Conservation (phyloP, 2,888 invertebrate species). For the Leucozona laternaria region DNA sequence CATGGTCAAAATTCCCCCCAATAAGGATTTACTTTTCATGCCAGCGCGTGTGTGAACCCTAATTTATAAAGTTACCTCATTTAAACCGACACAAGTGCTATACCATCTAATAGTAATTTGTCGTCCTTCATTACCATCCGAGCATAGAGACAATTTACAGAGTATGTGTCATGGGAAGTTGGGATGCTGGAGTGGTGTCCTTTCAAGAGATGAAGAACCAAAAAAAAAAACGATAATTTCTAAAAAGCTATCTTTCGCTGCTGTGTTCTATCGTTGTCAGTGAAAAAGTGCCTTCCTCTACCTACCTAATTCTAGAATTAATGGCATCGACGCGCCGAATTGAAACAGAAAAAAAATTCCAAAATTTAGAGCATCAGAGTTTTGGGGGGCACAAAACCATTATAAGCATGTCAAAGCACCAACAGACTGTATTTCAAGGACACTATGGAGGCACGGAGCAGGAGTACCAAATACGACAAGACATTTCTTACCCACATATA, state of each 20-base stretch:
- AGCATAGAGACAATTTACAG: slow-evolving; percentile 46
- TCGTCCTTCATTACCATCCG: slow-evolving; percentile 68
- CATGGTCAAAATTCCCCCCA: slow-evolving; percentile 45
- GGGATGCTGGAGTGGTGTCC: not conserved
- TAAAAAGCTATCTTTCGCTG: slow-evolving; percentile 21
- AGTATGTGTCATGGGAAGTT: slow-evolving; percentile 7
- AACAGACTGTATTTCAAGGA: slow-evolving; percentile 30
- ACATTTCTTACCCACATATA: not conserved
- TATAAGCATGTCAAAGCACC: slow-evolving; percentile 17
- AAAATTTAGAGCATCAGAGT: slow-evolving; percentile 38
- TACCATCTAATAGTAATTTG: slow-evolving; percentile 71
- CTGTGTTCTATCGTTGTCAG: slow-evolving; percentile 60
- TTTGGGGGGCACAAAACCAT: slow-evolving; percentile 14
- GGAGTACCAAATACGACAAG: not conserved
- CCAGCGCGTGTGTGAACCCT: slow-evolving; percentile 54
- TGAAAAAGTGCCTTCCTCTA: slow-evolving; percentile 63
- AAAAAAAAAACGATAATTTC: not conserved
- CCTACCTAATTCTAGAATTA: slow-evolving; percentile 70
- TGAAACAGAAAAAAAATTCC: slow-evolving; percentile 59
- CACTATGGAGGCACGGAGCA: slow-evolving; percentile 48
- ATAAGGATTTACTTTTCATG: slow-evolving; percentile 50
- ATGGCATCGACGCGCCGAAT: slow-evolving; percentile 67
- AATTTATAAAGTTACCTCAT: slow-evolving; percentile 71
- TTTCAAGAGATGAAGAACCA: slow-evolving; percentile 24
- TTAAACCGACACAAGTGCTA: slow-evolving; percentile 70